Evolutionary conservation across 2,888 invertebrate species (phyloP), one percentile per base, ranked within the genome.

Genomic region (Strigamia maritima): DNA sequence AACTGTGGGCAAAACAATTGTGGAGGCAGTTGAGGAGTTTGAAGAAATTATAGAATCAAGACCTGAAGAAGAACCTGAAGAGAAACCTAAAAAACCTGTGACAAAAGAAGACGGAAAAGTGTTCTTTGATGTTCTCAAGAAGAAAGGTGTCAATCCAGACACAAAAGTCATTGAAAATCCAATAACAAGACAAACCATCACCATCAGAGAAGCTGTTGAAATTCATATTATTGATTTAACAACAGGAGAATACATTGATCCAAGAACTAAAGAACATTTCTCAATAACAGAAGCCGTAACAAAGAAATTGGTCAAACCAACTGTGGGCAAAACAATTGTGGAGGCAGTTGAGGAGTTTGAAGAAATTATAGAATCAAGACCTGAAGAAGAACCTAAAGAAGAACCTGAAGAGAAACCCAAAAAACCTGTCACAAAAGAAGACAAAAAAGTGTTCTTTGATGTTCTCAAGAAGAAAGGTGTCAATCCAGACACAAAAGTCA

Each of bases 141-240:
- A 35, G 35, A 35, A 35, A 35, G 77, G 77, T 8, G 77, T 77
- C 7, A 54, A 54, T 24, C 22, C 54, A 26, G 26, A 77, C 14
- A 54, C n/a, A 8, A 24, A 16, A 28, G 90, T 90, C 82, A 92
- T 97, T 80, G 87, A 91, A 7, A 96, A 98, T 87, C 93, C 93
- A 2, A 90, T 93, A 84, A 90, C 92, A 80, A 93, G 95, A 77
- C 92, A 94, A 82, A 86, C 91, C 10, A 84, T 97, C 14, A 92
- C 90, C 12, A 92, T 98, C 79, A 90, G 91, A 80, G 92, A 95
- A 87, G 98, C 97, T 0, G 89, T 97, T 40, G 90, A 91, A 78
- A 89, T 92, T 81, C 94, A 95, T 79, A 90, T 96, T 81, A 86
- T 94, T 81, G 94, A 95, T 87, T 89, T 91, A 1, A 90, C 91